These are phyloP conservation scores for Hipposideros larvatus DNA, from an alignment of 2,797 vertebrate species.

Conservation along the genomic window DNA sequence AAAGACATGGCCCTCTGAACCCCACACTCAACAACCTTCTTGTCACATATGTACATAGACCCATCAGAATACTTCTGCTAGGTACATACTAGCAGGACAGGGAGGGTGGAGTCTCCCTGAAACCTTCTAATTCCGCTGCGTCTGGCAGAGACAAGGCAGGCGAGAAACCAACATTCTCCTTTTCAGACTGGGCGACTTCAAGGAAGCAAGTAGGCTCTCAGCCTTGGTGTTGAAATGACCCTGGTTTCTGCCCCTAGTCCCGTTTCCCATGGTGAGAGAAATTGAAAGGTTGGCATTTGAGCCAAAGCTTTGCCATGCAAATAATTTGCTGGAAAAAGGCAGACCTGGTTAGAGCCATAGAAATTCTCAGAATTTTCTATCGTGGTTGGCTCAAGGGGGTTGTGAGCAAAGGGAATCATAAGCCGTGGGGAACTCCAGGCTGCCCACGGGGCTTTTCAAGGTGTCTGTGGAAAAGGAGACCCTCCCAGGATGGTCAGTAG, in stretches of 20 bases:
- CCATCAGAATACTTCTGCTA: background rate
- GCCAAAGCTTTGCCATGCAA: constrained; percentile 74
- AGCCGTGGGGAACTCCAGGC: background rate
- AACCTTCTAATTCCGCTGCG: constrained; percentile 15
- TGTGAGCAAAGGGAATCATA: background rate
- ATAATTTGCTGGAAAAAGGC: constrained; percentile 56
- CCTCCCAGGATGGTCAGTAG: background rate
- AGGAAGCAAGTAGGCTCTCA: background rate
- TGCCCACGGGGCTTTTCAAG: background rate
- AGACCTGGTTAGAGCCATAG: constrained; percentile 42
- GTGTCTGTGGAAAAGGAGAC: background rate
- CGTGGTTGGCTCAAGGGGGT: background rate
- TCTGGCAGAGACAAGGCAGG: constrained; percentile 24
- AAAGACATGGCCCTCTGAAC: background rate
- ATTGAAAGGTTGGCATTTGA: constrained; percentile 25
- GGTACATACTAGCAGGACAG: background rate
- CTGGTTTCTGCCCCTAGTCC: background rate
- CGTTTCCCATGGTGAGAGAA: background rate
- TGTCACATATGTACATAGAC: background rate
- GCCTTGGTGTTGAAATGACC: background rate
- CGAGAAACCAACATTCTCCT: background rate
- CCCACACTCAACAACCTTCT: background rate
- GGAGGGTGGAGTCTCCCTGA: background rate
- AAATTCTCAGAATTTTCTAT: constrained; percentile 50
- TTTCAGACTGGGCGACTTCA: background rate